phyloP scores from a whole-genome alignment of 2,113 vertebrate genomes.

The Rhabdornis inornatus region DNA sequence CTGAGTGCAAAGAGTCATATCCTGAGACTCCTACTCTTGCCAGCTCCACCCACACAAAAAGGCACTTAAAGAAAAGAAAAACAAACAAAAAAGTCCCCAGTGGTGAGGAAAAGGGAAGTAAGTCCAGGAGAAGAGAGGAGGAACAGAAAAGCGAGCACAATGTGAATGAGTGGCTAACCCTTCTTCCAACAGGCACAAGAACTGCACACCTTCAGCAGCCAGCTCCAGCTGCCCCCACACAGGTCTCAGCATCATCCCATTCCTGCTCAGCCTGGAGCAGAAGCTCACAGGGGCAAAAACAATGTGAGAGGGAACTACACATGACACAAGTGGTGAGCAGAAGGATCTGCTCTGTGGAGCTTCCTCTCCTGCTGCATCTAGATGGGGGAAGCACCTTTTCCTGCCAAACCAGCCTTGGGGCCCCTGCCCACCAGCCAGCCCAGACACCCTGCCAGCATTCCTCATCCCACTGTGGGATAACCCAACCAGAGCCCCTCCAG shows the following conservation, averaged over 20 bases:
- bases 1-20: background rate
- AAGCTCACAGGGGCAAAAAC: background rate
- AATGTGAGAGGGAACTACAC: background rate
- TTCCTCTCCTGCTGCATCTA: background rate
- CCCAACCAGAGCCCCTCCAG: background rate
- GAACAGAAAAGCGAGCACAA: background rate
- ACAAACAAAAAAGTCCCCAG: background rate
- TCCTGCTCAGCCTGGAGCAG: background rate
- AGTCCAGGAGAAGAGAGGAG: background rate
- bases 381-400: background rate
- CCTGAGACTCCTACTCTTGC: background rate
- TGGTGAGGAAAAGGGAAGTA: background rate
- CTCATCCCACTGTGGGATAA: background rate
- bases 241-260: background rate
- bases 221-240: background rate
- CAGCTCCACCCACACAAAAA: conserved; percentile 9
- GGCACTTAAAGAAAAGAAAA: conserved; percentile 46
- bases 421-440: background rate
- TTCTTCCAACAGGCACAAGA: background rate
- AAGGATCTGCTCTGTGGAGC: background rate
- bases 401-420: accelerated
- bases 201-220: background rate
- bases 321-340: accelerated
- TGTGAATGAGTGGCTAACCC: background rate
- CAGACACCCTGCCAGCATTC: background rate